Conservation (phyloP, 2,888 invertebrate species). For the Balanococcus diminutus region DNA sequence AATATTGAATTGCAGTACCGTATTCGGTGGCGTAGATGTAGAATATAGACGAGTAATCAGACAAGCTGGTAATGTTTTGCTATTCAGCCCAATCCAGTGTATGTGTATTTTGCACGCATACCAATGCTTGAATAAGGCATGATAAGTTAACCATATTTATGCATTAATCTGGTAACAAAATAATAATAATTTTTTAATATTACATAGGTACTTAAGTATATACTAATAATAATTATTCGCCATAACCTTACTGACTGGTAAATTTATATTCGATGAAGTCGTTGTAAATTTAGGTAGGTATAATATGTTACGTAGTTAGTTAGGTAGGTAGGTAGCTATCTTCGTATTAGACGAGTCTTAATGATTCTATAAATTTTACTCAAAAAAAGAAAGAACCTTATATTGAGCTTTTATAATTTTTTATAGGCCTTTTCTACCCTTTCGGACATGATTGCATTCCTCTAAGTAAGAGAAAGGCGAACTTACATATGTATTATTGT, state of each 20-base stretch:
- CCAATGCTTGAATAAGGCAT: slow-evolving; percentile 48
- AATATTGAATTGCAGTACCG: slow-evolving; percentile 14
- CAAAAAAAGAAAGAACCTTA: not conserved
- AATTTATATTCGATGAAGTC: not conserved
- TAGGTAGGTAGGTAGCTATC: not conserved
- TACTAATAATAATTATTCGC: not conserved
- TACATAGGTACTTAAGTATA: no score
- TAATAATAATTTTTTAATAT: not conserved
- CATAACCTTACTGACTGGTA: not conserved
- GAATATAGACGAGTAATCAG: slow-evolving; percentile 28
- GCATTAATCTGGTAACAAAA: not conserved
- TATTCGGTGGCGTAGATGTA: slow-evolving; percentile 7
- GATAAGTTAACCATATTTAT: slow-evolving; percentile 42
- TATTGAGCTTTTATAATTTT: not conserved
- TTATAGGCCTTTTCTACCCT: slow-evolving; percentile 32
- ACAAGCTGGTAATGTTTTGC: slow-evolving; percentile 45
- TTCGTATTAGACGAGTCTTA: not conserved
- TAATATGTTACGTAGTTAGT: not conserved
- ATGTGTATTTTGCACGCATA: slow-evolving; percentile 49
- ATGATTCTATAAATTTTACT: not conserved
- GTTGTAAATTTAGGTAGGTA: not conserved
- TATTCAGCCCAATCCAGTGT: slow-evolving; percentile 49
- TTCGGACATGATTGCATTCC: slow-evolving; percentile 25
- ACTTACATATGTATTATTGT: slow-evolving; percentile 29
- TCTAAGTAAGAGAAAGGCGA: slow-evolving; percentile 50